Evolutionary conservation across 2,888 invertebrate genomes (phyloP).

Genomic region (Calephelis perditalis): DNA sequence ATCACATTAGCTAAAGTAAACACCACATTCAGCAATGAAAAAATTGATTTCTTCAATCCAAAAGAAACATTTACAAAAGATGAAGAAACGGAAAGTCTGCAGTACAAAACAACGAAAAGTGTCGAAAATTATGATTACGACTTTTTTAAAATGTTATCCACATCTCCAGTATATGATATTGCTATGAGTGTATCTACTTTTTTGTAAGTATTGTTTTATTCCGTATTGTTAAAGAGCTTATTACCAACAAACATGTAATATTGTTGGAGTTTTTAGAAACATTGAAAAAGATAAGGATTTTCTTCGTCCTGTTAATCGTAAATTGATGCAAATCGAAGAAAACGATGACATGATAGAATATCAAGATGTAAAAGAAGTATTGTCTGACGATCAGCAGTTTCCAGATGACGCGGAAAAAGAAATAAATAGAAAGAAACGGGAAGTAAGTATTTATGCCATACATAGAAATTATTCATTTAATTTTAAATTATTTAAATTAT

Average conservation of each 20-base stretch:
- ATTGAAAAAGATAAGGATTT: background rate
- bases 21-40: background rate
- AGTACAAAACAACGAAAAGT: background rate
- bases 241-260: too few species aligned
- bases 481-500: too few species aligned
- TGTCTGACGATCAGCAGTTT: conserved; percentile 41
- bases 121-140: conserved; percentile 17
- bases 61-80: background rate
- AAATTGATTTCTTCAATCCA: background rate
- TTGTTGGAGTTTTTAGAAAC: background rate
- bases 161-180: conserved; percentile 31
- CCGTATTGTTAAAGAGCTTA: too few species aligned
- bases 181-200: conserved; percentile 43
- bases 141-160: conserved; percentile 20
- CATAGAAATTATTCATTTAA: too few species aligned
- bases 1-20: conserved; percentile 4
- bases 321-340: conserved; percentile 45
- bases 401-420: conserved; percentile 42
- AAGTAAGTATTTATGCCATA: conserved; percentile 19
- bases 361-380: conserved; percentile 49
- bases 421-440: conserved; percentile 37
- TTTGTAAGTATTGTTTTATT: conserved; percentile 31
- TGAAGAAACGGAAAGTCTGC: background rate
- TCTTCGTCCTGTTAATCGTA: conserved; percentile 33
- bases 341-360: conserved; percentile 45